Evolutionary conservation across 2,113 vertebrate species (phyloP), one percentile per base, ranked within the genome.

Genomic region (Columba livia): DNA sequence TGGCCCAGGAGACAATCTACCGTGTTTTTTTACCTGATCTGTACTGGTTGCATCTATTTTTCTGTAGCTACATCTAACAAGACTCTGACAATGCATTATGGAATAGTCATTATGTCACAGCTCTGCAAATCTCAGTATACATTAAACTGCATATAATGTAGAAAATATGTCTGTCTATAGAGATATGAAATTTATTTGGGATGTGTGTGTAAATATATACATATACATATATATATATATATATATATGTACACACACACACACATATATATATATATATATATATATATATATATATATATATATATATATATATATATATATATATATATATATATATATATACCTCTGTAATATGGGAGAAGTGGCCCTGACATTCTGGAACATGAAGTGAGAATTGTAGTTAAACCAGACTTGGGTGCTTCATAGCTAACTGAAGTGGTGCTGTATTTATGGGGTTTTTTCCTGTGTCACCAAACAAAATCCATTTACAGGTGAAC

Each of bases 71-170:
- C 25, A 9, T n/a, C 50, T 82, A 42, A 16, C 1, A 17, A 44
- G 61, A 11, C 13, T 67, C 42, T 3, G 29, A 60, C 31, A 53
- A 34, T 0, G 1, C 11, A 7, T 23, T 48, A 2, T 44, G 14
- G 38, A 89, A 48, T 32, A 12, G 25, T 16, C 74, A 12, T 21
- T 53, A 11, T 6, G 17, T 29, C 65, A 47, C 2, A 57, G 50
- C 26, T 12, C 15, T 38, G 31, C 57, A 53, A 60, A 61, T 23
- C 32, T 28, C 51, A 7, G 9, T 5, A 11, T 3, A 6, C 9
- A 4, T 36, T 4, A 32, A 60, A 19, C 11, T 19, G 23, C 15
- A 13, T 5, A 5, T 11, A 2, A 24, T 23, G 19, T 73, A 17
- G 42, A 17, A 44, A 44, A 44, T 44, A 7, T 8, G 17, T 44